phyloP scores from a whole-genome alignment of 2,888 invertebrate species.

The Drosophila mimetica region DNA sequence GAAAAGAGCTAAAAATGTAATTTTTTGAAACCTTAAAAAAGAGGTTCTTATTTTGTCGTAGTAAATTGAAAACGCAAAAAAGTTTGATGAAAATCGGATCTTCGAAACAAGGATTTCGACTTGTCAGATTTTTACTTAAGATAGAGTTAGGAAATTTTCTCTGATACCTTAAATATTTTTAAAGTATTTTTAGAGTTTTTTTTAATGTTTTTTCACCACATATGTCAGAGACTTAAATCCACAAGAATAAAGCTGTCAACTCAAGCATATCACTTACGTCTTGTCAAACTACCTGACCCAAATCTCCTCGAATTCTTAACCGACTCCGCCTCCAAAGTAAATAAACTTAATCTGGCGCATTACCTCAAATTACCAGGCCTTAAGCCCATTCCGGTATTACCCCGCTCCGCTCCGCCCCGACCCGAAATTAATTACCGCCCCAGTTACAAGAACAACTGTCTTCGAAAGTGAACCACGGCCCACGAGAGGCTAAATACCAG shows the following conservation, averaged over 20 bases:
- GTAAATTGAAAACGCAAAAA: no score
- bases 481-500: slow-evolving; percentile 44
- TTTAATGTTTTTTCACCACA: no score
- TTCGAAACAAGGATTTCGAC: no score
- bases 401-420: not conserved
- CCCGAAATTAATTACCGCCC: slow-evolving; percentile 72
- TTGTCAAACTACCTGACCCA: slow-evolving; percentile 50
- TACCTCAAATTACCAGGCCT: slow-evolving; percentile 32
- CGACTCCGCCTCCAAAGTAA: slow-evolving; percentile 39
- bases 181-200: no score
- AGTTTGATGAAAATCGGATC: no score
- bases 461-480: slow-evolving; percentile 25
- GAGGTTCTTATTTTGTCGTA: no score
- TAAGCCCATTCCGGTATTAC: slow-evolving; percentile 35
- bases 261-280: slow-evolving; percentile 44
- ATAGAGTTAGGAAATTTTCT: no score
- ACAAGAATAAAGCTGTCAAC: not conserved
- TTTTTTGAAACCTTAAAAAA: no score
- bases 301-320: slow-evolving; percentile 56
- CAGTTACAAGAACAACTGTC: slow-evolving; percentile 33
- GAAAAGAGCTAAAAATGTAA: no score
- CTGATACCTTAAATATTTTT: no score
- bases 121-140: no score
- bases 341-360: slow-evolving; percentile 37
- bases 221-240: no score